Conservation (phyloP, 2,113 vertebrate genomes). For the Albula glossodonta region DNA sequence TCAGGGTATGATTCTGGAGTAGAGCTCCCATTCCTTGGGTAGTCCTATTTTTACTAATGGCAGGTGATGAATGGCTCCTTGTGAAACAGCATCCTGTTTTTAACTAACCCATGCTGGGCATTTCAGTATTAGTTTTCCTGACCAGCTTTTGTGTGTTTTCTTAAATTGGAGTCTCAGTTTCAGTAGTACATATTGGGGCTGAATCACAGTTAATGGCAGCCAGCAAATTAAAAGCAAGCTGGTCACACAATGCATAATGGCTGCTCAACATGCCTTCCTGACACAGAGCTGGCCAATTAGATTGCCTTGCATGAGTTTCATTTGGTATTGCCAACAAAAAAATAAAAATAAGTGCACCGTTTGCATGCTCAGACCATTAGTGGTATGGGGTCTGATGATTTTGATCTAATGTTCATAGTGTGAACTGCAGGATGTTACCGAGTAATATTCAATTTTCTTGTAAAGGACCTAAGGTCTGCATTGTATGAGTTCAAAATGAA, state of each 20-base stretch:
- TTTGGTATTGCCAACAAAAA: neutral
- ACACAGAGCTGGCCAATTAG: constrained; percentile 13
- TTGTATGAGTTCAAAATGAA: neutral
- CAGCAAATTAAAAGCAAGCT: constrained; percentile 2
- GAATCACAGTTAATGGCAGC: neutral
- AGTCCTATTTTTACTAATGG: neutral
- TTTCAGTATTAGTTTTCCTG: neutral
- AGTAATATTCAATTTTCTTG: neutral
- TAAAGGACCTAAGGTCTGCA: neutral
- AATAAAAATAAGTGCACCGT: neutral
- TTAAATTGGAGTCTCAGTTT: neutral
- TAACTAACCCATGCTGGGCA: neutral
- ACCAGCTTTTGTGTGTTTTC: constrained; percentile 5
- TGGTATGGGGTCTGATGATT: constrained; percentile 3
- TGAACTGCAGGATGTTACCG: neutral
- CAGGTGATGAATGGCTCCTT: constrained; percentile 3
- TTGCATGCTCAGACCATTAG: constrained; percentile 1
- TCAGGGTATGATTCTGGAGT: neutral
- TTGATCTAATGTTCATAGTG: constrained; percentile 6
- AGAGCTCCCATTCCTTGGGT: neutral
- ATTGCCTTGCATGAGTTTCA: neutral
- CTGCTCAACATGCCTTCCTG: neutral
- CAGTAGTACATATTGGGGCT: neutral
- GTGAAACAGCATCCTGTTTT: neutral
- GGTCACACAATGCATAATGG: neutral